These are phyloP conservation scores for Trachops cirrhosus DNA, from an alignment of 2,797 vertebrate species.

Conservation along the genomic window DNA sequence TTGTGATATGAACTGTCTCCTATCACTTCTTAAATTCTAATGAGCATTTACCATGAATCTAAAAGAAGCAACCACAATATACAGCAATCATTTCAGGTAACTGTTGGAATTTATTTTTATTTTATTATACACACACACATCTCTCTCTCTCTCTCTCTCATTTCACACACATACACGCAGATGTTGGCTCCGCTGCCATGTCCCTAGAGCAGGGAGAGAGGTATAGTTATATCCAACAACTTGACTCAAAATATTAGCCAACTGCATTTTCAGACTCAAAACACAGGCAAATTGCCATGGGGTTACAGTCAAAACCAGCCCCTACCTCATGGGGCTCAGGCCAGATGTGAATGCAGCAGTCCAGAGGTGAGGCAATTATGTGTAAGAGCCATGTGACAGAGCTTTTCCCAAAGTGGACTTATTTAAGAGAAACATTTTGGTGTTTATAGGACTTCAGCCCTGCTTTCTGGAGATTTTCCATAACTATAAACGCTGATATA, in stretches of 20 bases:
- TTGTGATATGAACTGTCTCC: background rate
- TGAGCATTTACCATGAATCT: background rate
- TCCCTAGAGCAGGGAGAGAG: background rate
- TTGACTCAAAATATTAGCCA: conserved; percentile 17
- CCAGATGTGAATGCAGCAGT: conserved; percentile 33
- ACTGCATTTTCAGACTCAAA: conserved; percentile 8
- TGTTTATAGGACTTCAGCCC: conserved; percentile 30
- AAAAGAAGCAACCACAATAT: background rate
- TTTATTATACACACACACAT: too few relatives aligned
- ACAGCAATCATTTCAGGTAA: background rate
- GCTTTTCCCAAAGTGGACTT: conserved; percentile 14
- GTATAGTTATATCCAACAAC: background rate
- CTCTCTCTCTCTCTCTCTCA: background rate
- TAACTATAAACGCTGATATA: conserved; percentile 15
- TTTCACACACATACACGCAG: background rate
- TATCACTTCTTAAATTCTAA: background rate
- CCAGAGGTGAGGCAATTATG: conserved; percentile 35
- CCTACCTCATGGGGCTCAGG: background rate
- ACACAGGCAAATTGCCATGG: conserved; percentile 1
- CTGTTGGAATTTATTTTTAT: too few relatives aligned
- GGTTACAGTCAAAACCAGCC: background rate
- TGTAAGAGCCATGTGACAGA: conserved; percentile 3
- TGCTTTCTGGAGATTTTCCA: conserved; percentile 36
- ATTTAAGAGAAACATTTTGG: background rate
- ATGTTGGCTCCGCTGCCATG: background rate